These are phyloP conservation scores for Nemapogon koenigi DNA, from an alignment of 2,888 invertebrate species.

Conservation along the genomic window DNA sequence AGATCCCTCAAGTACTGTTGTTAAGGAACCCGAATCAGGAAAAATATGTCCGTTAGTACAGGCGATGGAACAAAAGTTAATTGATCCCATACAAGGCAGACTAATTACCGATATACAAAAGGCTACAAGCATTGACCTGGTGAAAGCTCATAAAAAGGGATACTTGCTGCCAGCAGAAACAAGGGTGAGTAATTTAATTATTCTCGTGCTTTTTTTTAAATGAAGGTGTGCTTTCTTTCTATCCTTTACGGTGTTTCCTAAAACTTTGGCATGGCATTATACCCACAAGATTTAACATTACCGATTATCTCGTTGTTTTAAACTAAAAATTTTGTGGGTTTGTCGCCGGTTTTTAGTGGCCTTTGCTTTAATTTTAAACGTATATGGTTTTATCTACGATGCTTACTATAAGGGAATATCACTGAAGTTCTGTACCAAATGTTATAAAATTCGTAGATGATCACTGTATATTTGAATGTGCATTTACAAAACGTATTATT, in stretches of 20 bases:
- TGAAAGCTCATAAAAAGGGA: slow-evolving; percentile 86
- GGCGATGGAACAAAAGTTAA: slow-evolving; percentile 74
- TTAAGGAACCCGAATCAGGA: slow-evolving; percentile 80
- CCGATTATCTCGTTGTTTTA: slow-evolving; percentile 19
- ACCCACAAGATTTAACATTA: slow-evolving; percentile 34
- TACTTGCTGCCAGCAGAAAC: slow-evolving; percentile 90
- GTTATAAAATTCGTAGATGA: too few relatives aligned
- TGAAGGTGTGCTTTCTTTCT: slow-evolving; percentile 57
- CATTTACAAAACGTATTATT: too few relatives aligned
- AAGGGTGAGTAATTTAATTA: slow-evolving; percentile 96
- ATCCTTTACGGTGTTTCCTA: slow-evolving; percentile 48
- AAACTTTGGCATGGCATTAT: slow-evolving; percentile 57
- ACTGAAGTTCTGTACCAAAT: too few relatives aligned
- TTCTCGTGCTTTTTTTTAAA: too few relatives aligned
- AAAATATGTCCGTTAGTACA: slow-evolving; percentile 77
- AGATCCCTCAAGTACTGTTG: slow-evolving; percentile 84
- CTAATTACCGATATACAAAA: slow-evolving; percentile 65
- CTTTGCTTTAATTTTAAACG: too few relatives aligned
- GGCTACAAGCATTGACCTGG: slow-evolving; percentile 73
- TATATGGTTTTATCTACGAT: too few relatives aligned
- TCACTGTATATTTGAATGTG: too few relatives aligned
- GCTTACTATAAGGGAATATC: too few relatives aligned
- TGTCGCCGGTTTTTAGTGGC: too few relatives aligned
- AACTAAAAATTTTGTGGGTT: slow-evolving; percentile 7
- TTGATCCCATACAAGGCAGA: slow-evolving; percentile 79